Percentiles rank a stretch among this genome's conserved stretches.
These are phyloP conservation scores for Corythaeola cristata DNA, from an alignment of 2,113 vertebrate species.

Conservation along the genomic window DNA sequence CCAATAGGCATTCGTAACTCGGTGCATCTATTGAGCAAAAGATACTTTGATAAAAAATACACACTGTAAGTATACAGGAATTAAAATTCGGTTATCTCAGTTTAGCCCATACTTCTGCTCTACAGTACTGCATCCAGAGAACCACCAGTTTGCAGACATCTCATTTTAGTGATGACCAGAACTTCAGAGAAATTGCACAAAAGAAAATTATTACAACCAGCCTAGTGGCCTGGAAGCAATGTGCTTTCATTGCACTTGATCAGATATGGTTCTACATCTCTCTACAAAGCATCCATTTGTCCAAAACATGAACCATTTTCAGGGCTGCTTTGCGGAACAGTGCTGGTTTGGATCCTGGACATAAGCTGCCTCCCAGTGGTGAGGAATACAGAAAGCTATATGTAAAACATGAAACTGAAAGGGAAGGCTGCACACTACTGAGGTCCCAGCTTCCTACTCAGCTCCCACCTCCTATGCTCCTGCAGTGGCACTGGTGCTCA, in stretches of 20 bases:
- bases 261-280: background rate
- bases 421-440: background rate
- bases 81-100: background rate
- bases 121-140: background rate
- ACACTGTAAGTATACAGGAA: background rate
- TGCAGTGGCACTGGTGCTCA: background rate
- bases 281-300: background rate
- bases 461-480: background rate
- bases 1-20: background rate
- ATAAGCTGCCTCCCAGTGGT: slow-evolving; percentile 25
- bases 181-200: background rate
- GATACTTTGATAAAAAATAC: background rate
- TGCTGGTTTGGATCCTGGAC: background rate
- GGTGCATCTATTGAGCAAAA: background rate
- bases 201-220: background rate
- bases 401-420: background rate
- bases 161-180: background rate
- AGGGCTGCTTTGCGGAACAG: background rate
- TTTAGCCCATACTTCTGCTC: background rate
- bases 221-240: background rate
- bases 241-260: background rate
- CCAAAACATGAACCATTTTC: background rate
- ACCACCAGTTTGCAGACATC: background rate
- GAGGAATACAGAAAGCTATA: background rate
- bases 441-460: background rate